Conservation (phyloP, 1,140 invertebrate species). For the Trinorchestia longiramus region DNA sequence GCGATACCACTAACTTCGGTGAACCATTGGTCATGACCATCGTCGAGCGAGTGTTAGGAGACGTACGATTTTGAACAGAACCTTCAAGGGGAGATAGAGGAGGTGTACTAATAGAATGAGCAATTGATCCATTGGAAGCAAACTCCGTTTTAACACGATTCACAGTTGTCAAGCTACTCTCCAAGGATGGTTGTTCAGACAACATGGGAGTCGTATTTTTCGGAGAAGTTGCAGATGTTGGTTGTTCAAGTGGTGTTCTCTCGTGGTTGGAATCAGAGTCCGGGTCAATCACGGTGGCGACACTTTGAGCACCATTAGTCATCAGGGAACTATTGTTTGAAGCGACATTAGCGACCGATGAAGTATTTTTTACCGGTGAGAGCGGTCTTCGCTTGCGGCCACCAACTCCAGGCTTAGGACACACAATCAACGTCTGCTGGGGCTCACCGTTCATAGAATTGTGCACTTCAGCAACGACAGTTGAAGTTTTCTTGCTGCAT, state of each 20-base stretch:
- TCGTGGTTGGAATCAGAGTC: neutral
- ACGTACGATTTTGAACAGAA: conserved; percentile 3
- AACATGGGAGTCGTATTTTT: neutral
- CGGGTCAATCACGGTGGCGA: neutral
- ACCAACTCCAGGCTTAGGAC: conserved; percentile 59
- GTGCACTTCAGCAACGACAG: conserved; percentile 66
- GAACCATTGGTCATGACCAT: neutral
- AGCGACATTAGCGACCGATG: neutral
- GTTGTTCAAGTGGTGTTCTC: neutral
- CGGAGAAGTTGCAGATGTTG: neutral
- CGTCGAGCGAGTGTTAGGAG: neutral
- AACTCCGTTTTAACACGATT: neutral
- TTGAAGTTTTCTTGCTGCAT: conserved; percentile 61
- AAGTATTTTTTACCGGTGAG: neutral
- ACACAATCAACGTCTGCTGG: conserved; percentile 63
- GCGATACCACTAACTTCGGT: neutral
- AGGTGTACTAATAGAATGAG: neutral
- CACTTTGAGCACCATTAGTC: neutral
- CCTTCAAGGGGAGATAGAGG: neutral
- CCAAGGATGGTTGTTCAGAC: neutral
- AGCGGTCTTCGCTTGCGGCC: conserved; percentile 60
- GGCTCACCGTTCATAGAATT: conserved; percentile 67
- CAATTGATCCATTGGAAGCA: neutral
- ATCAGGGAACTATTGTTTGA: neutral
- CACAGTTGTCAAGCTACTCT: neutral